Percentiles rank a stretch among this genome's conserved stretches.
Conservation (phyloP, 2,888 invertebrate genomes). For the Apamea anceps region DNA sequence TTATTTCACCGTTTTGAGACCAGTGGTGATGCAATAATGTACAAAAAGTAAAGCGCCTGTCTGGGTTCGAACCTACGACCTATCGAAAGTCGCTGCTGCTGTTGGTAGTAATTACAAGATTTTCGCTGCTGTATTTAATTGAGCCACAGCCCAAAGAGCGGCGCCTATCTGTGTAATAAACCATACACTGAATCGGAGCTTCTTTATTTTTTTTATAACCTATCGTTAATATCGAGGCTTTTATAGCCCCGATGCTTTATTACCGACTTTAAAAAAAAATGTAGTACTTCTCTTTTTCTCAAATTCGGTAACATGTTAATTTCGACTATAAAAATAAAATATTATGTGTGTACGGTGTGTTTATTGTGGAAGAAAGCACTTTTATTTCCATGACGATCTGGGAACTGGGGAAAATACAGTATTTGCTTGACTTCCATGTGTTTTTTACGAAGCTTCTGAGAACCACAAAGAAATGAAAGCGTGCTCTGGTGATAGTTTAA, state of each 20-base stretch:
- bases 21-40: background rate
- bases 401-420: constrained; percentile 12
- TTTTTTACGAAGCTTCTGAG: background rate
- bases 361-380: constrained; percentile 61
- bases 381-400: constrained; percentile 55
- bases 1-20: background rate
- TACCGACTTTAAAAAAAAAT: constrained; percentile 80
- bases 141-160: constrained; percentile 68
- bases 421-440: background rate
- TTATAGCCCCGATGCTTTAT: constrained; percentile 86
- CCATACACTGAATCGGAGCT: constrained; percentile 81
- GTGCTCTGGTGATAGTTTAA: background rate
- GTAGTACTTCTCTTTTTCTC: constrained; percentile 70
- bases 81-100: background rate
- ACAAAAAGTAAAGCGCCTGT: background rate
- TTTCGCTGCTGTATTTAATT: constrained; percentile 27
- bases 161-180: constrained; percentile 86
- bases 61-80: background rate
- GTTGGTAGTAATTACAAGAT: too few relatives aligned
- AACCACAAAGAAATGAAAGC: background rate
- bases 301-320: constrained; percentile 87
- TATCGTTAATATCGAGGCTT: constrained; percentile 87
- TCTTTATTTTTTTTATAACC: constrained; percentile 86
- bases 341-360: constrained; percentile 64
- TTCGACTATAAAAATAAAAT: constrained; percentile 84